Conservation (phyloP, 2,888 invertebrate genomes). For the Odontomyia ornata region DNA sequence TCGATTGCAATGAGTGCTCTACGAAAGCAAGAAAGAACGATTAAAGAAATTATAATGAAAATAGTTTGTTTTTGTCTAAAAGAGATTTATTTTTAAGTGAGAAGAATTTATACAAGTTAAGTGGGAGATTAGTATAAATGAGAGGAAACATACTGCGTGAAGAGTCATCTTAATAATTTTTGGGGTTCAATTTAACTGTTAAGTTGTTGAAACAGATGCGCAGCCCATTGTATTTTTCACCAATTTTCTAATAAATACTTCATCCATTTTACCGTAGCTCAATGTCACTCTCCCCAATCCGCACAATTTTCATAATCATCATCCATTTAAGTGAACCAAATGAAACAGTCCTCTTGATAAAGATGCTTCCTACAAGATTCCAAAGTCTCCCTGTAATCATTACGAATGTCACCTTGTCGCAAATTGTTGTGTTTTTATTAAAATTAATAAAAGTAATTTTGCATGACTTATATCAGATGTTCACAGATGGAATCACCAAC, state of each 20-base stretch:
- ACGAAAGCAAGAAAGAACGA: no score
- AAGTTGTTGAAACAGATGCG: no score
- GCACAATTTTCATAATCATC: conserved; percentile 22
- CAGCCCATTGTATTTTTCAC: neutral
- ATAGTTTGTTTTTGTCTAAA: no score
- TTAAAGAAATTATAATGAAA: no score
- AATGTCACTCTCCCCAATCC: neutral
- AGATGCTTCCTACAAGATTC: neutral
- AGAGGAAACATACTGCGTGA: no score
- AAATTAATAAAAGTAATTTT: conserved; percentile 44
- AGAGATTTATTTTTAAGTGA: no score
- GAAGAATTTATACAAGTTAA: no score
- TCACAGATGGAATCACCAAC: conserved; percentile 95
- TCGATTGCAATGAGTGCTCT: no score
- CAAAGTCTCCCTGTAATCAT: conserved; percentile 16
- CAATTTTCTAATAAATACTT: neutral
- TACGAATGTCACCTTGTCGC: conserved; percentile 25
- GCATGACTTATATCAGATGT: conserved; percentile 70
- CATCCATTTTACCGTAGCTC: neutral
- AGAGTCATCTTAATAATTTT: no score
- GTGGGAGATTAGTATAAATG: no score
- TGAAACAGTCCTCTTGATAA: conserved; percentile 40
- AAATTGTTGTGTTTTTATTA: conserved; percentile 20
- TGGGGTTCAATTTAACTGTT: no score
- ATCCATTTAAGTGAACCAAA: conserved; percentile 18